phyloP scores from a whole-genome alignment of 2,888 invertebrate genomes.

The Cremastinae sp. region DNA sequence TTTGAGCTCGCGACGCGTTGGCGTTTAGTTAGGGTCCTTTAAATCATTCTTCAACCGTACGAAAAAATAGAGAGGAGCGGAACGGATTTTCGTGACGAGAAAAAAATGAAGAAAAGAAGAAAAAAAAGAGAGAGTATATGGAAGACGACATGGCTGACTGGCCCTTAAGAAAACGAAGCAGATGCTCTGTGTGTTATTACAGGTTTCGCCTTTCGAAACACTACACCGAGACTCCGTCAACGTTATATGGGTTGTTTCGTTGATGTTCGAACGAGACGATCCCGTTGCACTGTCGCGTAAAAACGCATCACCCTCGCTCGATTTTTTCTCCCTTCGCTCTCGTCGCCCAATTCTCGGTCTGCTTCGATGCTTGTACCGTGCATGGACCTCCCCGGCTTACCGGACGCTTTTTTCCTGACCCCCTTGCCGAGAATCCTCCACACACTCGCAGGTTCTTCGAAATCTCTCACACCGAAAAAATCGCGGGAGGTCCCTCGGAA shows the following conservation, averaged over 20 bases:
- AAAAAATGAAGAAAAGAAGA: conserved; percentile 29
- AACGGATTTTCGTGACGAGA: conserved; percentile 24
- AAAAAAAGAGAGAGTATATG: conserved; percentile 29
- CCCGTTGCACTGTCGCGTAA: conserved; percentile 23
- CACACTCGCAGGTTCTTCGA: conserved; percentile 47
- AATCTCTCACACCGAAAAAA: conserved; percentile 15
- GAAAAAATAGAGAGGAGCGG: too few relatives aligned
- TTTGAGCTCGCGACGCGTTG: too few relatives aligned
- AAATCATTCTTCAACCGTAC: too few relatives aligned
- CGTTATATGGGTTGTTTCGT: conserved; percentile 44
- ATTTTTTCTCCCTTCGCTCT: conserved; percentile 30
- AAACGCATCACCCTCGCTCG: conserved; percentile 31
- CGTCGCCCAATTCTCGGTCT: conserved; percentile 25
- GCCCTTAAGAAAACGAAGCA: conserved; percentile 66
- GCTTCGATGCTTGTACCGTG: conserved; percentile 36
- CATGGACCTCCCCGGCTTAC: conserved; percentile 37
- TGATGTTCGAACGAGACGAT: conserved; percentile 29
- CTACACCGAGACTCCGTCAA: conserved; percentile 66
- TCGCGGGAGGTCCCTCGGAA: conserved; percentile 43
- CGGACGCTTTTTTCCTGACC: conserved; percentile 44
- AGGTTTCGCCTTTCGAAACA: conserved; percentile 75
- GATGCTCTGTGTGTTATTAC: conserved; percentile 75
- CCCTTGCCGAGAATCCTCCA: conserved; percentile 26
- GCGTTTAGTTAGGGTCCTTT: too few relatives aligned
- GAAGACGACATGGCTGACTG: conserved; percentile 47